Conservation (phyloP, 2,888 invertebrate genomes). For the Keiferia lycopersicella region DNA sequence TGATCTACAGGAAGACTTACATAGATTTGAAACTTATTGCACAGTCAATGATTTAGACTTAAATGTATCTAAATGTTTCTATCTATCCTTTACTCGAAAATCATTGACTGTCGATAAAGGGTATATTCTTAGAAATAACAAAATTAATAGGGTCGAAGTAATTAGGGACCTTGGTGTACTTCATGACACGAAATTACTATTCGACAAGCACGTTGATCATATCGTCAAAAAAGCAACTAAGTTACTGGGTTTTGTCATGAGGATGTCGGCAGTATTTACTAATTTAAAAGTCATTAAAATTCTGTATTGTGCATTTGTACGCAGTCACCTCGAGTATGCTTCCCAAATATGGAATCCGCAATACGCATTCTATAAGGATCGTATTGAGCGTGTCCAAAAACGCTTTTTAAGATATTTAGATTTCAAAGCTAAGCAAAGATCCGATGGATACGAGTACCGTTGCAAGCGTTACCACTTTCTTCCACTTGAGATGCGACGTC, state of each 20-base stretch:
- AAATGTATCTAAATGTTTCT: conserved; percentile 21
- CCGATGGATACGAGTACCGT: background rate
- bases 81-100: conserved; percentile 17
- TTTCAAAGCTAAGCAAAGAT: background rate
- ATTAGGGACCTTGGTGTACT: conserved; percentile 7
- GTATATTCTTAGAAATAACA: conserved; percentile 6
- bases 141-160: background rate
- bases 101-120: background rate
- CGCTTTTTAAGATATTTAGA: no score
- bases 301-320: conserved; percentile 3
- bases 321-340: conserved; percentile 14
- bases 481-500: background rate
- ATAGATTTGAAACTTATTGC: conserved; percentile 20
- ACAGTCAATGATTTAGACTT: conserved; percentile 18
- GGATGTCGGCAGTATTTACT: background rate
- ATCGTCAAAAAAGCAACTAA: background rate
- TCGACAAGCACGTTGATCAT: background rate
- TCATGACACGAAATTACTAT: background rate
- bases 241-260: background rate
- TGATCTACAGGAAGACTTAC: conserved; percentile 11
- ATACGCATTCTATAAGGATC: background rate
- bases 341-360: conserved; percentile 20
- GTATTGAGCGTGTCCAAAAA: conserved; percentile 5
- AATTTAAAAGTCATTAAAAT: conserved; percentile 9
- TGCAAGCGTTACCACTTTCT: background rate